Base-by-base conservation (phyloP, 2,888 invertebrate species). In the Zaprionus obscuricornis region DNA sequence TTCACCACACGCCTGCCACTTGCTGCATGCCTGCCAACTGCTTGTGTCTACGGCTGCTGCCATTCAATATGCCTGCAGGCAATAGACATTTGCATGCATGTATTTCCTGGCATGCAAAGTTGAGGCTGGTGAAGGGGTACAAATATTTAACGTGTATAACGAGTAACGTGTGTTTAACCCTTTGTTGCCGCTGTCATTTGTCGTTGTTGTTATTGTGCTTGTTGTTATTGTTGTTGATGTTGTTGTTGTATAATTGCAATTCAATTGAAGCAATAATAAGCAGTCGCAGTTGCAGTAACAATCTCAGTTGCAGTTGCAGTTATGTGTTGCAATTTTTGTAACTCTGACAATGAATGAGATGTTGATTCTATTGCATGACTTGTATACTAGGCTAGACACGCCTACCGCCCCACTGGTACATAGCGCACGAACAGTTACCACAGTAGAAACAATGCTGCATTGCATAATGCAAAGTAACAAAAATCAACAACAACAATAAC, bases 41-140 rank as follows among this genome's bases (percentile, higher is more conserved):
- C 27, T 50, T 27, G 20, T 11, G 7, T 37, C 50, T 20, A 37
- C 24, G 34, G 24, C 27, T 26, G 11, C n/a, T 39, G 10, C 6
- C 33, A 29, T 22, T 42, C 42, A 27, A 59, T 62, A 37, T 14
- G 45, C 47, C 64, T 37, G 66, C 66, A 49, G 67, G 62, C 56
- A 8, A 45, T 20, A 10, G 50, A 36, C 47, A 68, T 68, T 68
- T 63, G 54, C 68, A 68, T 67, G 54, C 17, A 51, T 59, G 57
- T 43, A 62, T 40, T 49, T 56, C 22, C 26, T n/a, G 18, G 24
- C 24, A 24, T n/a, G 27, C n/a, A 10, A 37, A 49, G 20, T 37
- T 24, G 51, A n/a, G 5, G 36, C 47, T 43, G 27, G 29, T 20
- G n/a, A 31, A 13, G 37, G 17, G 20, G 46, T 13, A 33, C 13